Base-by-base conservation (phyloP, 2,113 vertebrate species). In the Probosciger aterrimus region DNA sequence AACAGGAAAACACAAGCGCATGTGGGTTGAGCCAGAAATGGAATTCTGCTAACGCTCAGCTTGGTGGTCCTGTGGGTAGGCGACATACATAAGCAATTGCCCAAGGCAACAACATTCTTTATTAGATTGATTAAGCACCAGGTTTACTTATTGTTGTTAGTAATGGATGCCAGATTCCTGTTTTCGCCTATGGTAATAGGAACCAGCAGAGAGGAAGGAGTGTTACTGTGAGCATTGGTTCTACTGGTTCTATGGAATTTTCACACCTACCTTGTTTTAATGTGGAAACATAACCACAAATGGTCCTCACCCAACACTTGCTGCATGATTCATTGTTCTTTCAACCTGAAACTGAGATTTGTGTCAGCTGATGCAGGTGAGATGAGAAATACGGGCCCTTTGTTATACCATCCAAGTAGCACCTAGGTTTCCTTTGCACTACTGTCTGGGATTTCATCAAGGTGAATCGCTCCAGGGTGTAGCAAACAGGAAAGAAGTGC, bases 61-160 rank as follows among this genome's bases (percentile, higher is more conserved):
- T 85, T 96, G 96, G 96, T 96, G 94, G 94, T 97, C 96, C 91
- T 96, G 91, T 93, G 96, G 92, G 91, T 68, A 95, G 91, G 94
- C 88, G 94, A 91, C 96, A 96, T 84, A 89, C 83, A 97, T 88
- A 96, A 94, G 91, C 96, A 96, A 96, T 95, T 94, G 71, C 52
- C 81, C 93, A 84, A 89, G 83, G 96, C 75, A 76, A 79, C 91
- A 86, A 93, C 92, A 93, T 67, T 94, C 78, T 92, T 94, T 82
- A 95, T 93, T 95, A 97, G 87, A 82, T 92, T 88, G 94, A 81
- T 91, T 93, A 90, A 86, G 78, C 67, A 96, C 84, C 90, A 93
- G 90, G 60, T 94, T 97, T 95, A 92, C 90, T 94, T 97, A 83
- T 95, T 95, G 88, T 91, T 2, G 12, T 96, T 82, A 80, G 60